phyloP scores from a whole-genome alignment of 53 echinoderm and acorn worm genomes.

The Pentamera pediparva region DNA sequence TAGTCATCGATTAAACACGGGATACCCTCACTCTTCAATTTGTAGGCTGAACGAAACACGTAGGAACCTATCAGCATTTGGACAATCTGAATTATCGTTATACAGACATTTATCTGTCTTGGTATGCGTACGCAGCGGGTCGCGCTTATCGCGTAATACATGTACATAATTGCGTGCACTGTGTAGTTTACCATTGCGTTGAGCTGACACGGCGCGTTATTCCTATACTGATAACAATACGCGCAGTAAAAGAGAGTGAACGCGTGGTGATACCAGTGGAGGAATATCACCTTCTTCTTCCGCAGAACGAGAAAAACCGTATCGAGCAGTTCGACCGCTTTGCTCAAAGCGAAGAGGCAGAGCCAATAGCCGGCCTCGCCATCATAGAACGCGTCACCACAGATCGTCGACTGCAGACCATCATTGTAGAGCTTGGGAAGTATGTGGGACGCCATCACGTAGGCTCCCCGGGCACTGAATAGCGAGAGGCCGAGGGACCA shows the following conservation, averaged over 20 bases:
- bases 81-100: constrained; percentile 39
- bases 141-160: constrained; percentile 51
- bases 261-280: constrained; percentile 53
- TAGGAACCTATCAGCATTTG: constrained; percentile 52
- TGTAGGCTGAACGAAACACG: constrained; percentile 13
- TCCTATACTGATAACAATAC: constrained; percentile 20
- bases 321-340: constrained; percentile 32
- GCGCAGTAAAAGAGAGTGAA: constrained; percentile 36
- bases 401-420: not conserved
- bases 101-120: constrained; percentile 40
- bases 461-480: constrained; percentile 61
- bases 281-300: constrained; percentile 43
- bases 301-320: constrained; percentile 41
- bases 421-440: constrained; percentile 21
- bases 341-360: constrained; percentile 20
- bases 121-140: constrained; percentile 17
- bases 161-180: constrained; percentile 57
- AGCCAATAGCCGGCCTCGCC: constrained; percentile 28
- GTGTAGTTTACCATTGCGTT: constrained; percentile 35
- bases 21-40: not conserved
- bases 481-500: constrained; percentile 61
- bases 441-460: constrained; percentile 20
- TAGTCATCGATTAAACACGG: constrained; percentile 6
- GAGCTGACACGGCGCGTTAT: constrained; percentile 64
- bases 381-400: not conserved